Base-by-base conservation (phyloP, 2,888 invertebrate genomes). In the Aphodius sticticus region DNA sequence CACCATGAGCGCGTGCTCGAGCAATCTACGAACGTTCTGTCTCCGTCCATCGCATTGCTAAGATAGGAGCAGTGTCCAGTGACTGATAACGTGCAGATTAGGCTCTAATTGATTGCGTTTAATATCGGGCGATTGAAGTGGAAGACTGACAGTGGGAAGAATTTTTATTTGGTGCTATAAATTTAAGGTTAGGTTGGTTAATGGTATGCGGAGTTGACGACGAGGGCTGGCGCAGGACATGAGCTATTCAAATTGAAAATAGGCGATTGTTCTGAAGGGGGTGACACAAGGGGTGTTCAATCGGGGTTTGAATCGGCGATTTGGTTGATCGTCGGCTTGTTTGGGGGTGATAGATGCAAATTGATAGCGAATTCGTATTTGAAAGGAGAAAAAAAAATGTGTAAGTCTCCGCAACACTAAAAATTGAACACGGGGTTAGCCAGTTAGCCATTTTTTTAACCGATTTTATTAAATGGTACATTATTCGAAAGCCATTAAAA, bases 31-130 rank as follows among this genome's bases (percentile, higher is more conserved):
- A 7, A 53, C 53, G 12, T 7, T 53, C 53, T 53, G 4, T 53
- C 53, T 53, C 53, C 53, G 53, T 53, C 6, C 36, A 35, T 74
- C 74, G 71, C 71, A 35, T 36, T 37, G 74, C 74, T 35, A 74
- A 16, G 74, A 35, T 15, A 26, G 35, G 74, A 36, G 26, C 26
- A 15, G 35, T 37, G 74, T 74, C 74, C 74, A 37, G 74, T 74
- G 74, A 53, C 53, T 53, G 53, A 74, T 74, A 74, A 74, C 74
- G 53, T 5, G 74, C 74, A 74, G 74, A 74, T 74, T 74, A 74
- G 74, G 9, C n/a, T 35, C 74, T 74, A 74, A 74, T 74, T 74
- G 74, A 74, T 74, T 35, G 74, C 74, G 74, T 74, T 74, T 74
- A 74, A 74, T 74, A 74, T 37, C 74, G 35, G 35, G 16, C 74